Conservation (phyloP, 92 coral and sea anemone species). For the Phenganax stokvisi region DNA sequence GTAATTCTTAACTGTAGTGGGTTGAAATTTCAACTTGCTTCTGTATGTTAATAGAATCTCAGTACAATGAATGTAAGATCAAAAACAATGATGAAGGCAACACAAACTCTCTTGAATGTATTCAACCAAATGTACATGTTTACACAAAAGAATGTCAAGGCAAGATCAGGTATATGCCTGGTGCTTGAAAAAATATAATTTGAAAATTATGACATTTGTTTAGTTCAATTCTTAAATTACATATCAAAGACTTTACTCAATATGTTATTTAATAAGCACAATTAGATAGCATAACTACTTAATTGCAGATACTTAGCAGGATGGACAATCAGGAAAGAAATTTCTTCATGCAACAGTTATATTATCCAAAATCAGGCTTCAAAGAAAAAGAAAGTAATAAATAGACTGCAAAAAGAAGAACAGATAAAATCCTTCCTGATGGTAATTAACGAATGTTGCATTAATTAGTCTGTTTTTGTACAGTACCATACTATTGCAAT, state of each 20-base stretch:
- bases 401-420: conserved; percentile 37
- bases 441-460: neutral
- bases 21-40: too few relatives aligned
- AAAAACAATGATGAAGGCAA: too few relatives aligned
- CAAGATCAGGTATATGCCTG: conserved; percentile 40
- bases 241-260: neutral
- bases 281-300: neutral
- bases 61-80: too few relatives aligned
- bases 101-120: neutral
- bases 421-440: conserved; percentile 29
- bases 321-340: conserved; percentile 41
- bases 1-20: too few relatives aligned
- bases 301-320: conserved; percentile 39
- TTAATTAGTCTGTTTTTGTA: neutral
- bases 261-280: neutral
- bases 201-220: too few relatives aligned
- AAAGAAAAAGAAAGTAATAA: conserved; percentile 7
- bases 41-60: too few relatives aligned
- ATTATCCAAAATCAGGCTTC: conserved; percentile 21
- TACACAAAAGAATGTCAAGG: conserved; percentile 44
- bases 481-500: neutral
- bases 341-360: conserved; percentile 40
- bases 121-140: conserved; percentile 26
- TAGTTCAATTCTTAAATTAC: neutral
- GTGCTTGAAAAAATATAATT: too few relatives aligned